Percentiles rank a stretch among this genome's conserved stretches.
Evolutionary conservation across 1,140 invertebrate genomes (phyloP).

Genomic region (Rhyacophila brunnea): DNA sequence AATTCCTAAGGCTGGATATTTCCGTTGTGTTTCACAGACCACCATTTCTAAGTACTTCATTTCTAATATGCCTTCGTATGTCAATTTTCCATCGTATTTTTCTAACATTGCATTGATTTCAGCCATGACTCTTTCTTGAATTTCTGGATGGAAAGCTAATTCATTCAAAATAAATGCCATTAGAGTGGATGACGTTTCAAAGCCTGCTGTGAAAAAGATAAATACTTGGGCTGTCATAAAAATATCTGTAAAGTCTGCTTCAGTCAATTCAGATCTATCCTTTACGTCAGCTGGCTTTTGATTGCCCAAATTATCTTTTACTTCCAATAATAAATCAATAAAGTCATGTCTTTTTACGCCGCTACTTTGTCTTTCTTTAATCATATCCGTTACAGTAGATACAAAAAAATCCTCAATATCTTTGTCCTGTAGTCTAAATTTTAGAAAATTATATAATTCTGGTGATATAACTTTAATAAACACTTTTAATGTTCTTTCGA

Average conservation of each 20-base stretch:
- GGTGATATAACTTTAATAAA: conserved; percentile 4
- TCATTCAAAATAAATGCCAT: conserved; percentile 47
- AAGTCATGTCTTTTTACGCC: conserved; percentile 52
- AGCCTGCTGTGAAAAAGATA: conserved; percentile 52
- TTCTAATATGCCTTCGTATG: conserved; percentile 45
- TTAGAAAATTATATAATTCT: conserved; percentile 12
- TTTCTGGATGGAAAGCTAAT: conserved; percentile 51
- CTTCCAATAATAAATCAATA: conserved; percentile 51
- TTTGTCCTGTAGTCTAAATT: conserved; percentile 12
- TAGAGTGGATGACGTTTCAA: conserved; percentile 54
- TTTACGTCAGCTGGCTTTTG: background rate
- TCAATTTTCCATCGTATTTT: conserved; percentile 40
- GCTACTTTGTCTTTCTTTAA: conserved; percentile 48
- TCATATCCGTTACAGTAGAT: conserved; percentile 43
- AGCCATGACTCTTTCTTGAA: conserved; percentile 50
- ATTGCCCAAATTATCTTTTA: conserved; percentile 3
- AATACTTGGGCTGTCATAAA: conserved; percentile 43
- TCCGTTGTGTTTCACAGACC: conserved; percentile 35
- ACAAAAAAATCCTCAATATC: conserved; percentile 49
- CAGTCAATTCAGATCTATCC: background rate
- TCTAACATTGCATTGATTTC: conserved; percentile 48
- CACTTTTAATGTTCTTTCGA: background rate
- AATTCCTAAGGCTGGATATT: conserved; percentile 40
- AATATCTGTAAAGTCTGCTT: conserved; percentile 13
- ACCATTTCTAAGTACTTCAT: conserved; percentile 46